These are phyloP conservation scores for Poecilia velifera DNA, from an alignment of 2,797 vertebrate species.

Conservation along the genomic window DNA sequence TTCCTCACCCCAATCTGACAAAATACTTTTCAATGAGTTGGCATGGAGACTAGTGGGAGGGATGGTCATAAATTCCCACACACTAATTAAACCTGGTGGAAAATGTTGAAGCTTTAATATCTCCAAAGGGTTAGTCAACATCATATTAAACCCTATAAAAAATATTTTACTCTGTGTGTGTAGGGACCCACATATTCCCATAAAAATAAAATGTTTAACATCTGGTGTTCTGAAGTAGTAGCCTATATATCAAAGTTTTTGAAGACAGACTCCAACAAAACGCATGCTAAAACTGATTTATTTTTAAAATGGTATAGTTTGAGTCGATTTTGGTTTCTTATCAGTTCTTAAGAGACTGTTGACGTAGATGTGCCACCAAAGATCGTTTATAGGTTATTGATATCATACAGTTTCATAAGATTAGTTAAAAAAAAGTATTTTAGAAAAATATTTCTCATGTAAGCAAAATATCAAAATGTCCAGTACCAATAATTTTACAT, in stretches of 20 bases:
- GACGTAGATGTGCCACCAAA: slow-evolving; percentile 39
- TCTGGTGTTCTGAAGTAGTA: slow-evolving; percentile 7
- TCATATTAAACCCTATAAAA: neutral
- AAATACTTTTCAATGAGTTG: neutral
- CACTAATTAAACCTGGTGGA: neutral
- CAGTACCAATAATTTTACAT: neutral
- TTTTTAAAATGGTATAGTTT: rapidly evolving
- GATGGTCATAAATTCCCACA: neutral
- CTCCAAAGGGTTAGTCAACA: neutral
- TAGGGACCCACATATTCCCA: neutral
- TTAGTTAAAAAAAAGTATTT: too few relatives aligned
- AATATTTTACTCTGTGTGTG: neutral
- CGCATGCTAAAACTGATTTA: neutral
- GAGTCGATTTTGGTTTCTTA: neutral
- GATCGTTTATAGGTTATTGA: slow-evolving; percentile 31
- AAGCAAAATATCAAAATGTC: rapidly evolving
- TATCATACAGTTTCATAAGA: neutral
- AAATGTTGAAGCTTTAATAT: neutral
- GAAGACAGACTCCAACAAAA: rapidly evolving
- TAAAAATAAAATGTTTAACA: slow-evolving; percentile 50
- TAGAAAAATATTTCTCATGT: neutral
- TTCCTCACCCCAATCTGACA: neutral
- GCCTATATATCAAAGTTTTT: neutral
- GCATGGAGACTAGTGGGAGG: neutral
- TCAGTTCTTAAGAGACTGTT: neutral